Percentiles rank a stretch among this genome's conserved stretches.
Conservation (phyloP, 2,113 vertebrate genomes). For the Panthera tigris region DNA sequence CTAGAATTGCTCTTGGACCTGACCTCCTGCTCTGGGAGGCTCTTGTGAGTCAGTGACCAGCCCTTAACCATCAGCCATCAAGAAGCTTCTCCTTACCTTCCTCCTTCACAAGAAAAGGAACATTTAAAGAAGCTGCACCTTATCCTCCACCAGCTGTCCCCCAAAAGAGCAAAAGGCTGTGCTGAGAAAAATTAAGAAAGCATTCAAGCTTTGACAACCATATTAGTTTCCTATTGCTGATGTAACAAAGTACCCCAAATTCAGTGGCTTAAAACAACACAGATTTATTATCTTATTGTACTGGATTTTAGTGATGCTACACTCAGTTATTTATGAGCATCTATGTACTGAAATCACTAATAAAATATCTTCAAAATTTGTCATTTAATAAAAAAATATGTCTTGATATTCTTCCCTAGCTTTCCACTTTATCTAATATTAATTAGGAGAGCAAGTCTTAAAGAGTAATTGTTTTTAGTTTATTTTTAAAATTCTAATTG, state of each 20-base stretch:
- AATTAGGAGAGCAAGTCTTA: not conserved
- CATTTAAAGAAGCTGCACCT: not conserved
- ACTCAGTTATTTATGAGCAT: not conserved
- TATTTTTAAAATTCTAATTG: not conserved
- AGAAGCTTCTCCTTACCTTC: not conserved
- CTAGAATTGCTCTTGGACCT: not conserved
- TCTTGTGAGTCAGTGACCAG: too few species aligned
- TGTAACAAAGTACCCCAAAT: not conserved
- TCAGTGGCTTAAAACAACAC: not conserved
- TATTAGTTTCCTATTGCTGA: not conserved
- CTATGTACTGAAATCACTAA: not conserved
- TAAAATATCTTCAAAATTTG: not conserved
- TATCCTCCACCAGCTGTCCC: not conserved
- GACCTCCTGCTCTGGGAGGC: too few species aligned
- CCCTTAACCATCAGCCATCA: not conserved
- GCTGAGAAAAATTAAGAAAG: not conserved
- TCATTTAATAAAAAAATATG: not conserved
- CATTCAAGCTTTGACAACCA: not conserved
- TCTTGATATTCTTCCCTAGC: not conserved
- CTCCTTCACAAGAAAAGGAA: too few species aligned
- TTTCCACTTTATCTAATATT: not conserved
- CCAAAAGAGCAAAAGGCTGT: not conserved
- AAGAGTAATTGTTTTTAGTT: not conserved
- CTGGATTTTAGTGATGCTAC: not conserved
- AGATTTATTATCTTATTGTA: not conserved